Conservation (phyloP, 2,888 invertebrate genomes). For the Drosophila monieri region DNA sequence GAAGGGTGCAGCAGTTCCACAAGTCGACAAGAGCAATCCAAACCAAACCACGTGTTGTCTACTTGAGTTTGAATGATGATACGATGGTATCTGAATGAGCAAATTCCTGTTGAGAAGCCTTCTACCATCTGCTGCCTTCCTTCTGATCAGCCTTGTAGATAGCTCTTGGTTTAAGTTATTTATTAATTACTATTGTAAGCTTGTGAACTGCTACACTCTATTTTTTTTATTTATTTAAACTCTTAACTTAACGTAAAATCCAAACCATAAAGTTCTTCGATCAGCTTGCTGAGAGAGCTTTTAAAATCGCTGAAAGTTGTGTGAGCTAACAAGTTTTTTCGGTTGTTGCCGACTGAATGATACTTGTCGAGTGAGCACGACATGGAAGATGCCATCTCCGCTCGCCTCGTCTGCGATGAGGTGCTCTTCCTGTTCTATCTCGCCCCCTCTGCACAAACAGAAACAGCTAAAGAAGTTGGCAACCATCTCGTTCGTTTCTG, state of each 20-base stretch:
- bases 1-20: neutral
- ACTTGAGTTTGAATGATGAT: conserved; percentile 80
- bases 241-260: conserved; percentile 56
- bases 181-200: too few relatives aligned
- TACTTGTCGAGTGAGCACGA: conserved; percentile 79
- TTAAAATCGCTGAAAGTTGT: conserved; percentile 80
- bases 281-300: conserved; percentile 88
- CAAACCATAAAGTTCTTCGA: conserved; percentile 86
- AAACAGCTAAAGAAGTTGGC: conserved; percentile 62
- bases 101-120: conserved; percentile 64
- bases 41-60: conserved; percentile 54
- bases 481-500: conserved; percentile 26
- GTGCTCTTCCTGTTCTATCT: conserved; percentile 85
- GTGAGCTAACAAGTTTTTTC: conserved; percentile 79
- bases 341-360: conserved; percentile 25
- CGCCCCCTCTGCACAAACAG: conserved; percentile 42
- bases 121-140: conserved; percentile 84
- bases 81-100: conserved; percentile 83
- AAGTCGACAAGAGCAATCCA: neutral
- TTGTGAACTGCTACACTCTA: neutral
- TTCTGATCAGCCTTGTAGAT: conserved; percentile 78
- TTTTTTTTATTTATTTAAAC: neutral
- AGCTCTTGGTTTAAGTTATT: neutral
- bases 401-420: conserved; percentile 88
- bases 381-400: conserved; percentile 86